Percentiles rank a stretch among this genome's conserved stretches.
phyloP scores from a whole-genome alignment of 1,140 invertebrate genomes.

The Cydia amplana region DNA sequence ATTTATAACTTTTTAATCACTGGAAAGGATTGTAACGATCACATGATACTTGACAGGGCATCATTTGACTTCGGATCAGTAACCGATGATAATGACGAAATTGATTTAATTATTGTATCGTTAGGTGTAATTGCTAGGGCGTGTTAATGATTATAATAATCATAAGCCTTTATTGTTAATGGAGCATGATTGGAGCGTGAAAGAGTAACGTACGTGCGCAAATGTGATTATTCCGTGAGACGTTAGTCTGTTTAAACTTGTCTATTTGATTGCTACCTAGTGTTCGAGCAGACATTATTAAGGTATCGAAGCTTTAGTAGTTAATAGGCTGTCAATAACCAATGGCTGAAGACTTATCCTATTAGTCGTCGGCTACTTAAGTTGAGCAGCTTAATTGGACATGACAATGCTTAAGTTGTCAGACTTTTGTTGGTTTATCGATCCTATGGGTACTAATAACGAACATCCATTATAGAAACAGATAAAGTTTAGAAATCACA shows the following conservation, averaged over 20 bases:
- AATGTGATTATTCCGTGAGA: constrained; percentile 3
- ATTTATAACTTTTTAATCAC: constrained; percentile 31
- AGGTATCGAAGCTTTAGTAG: constrained; percentile 3
- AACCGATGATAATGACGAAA: constrained; percentile 41
- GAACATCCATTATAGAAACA: not conserved
- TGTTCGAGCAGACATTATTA: constrained; percentile 16
- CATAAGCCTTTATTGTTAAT: constrained; percentile 30
- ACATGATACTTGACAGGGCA: constrained; percentile 33
- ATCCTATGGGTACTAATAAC: constrained; percentile 21
- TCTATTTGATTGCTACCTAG: not conserved
- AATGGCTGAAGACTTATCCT: constrained; percentile 20
- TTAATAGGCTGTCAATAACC: constrained; percentile 23
- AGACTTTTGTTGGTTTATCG: constrained; percentile 10
- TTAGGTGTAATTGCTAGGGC: constrained; percentile 30
- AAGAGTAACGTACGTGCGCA: constrained; percentile 21
- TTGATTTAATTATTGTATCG: constrained; percentile 42
- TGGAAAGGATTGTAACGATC: constrained; percentile 37
- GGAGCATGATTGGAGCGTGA: constrained; percentile 8
- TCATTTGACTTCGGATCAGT: constrained; percentile 36
- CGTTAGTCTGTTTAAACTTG: not conserved
- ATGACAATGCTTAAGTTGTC: constrained; percentile 27
- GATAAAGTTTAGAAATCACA: not conserved
- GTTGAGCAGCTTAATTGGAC: constrained; percentile 17
- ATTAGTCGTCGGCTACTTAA: constrained; percentile 26
- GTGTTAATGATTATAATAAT: constrained; percentile 26